Conservation (phyloP, 1,140 invertebrate genomes). For the Heliothis subflexa region DNA sequence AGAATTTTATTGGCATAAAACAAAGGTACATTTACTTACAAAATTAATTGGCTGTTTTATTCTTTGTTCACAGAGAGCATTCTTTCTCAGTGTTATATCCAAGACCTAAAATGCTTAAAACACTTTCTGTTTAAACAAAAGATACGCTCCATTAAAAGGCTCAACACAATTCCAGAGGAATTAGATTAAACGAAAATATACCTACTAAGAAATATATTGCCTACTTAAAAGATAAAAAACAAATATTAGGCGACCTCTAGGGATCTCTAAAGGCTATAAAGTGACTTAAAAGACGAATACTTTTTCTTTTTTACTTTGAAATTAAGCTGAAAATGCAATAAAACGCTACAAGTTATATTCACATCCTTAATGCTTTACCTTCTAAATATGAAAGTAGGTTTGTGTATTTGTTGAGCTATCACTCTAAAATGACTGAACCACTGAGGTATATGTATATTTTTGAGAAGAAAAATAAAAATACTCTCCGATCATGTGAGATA, state of each 20-base stretch:
- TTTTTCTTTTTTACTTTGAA: too few relatives aligned
- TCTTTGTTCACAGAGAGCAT: neutral
- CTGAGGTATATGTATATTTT: neutral
- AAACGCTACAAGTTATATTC: too few relatives aligned
- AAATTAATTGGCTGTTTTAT: neutral
- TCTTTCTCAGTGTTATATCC: neutral
- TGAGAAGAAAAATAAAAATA: neutral
- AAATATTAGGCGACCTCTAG: neutral
- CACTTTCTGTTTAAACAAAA: neutral
- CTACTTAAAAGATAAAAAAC: neutral
- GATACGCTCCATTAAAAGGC: neutral
- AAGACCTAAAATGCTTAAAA: neutral
- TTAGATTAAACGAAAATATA: neutral
- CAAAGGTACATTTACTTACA: neutral
- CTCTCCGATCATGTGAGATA: too few relatives aligned
- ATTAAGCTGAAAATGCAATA: too few relatives aligned
- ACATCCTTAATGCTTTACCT: too few relatives aligned
- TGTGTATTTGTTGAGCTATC: too few relatives aligned
- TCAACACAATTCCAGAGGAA: neutral
- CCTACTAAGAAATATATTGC: neutral
- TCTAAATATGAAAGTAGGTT: too few relatives aligned
- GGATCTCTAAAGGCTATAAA: too few relatives aligned
- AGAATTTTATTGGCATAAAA: neutral
- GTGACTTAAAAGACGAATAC: too few relatives aligned
- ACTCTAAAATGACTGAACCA: too few relatives aligned